Base-by-base conservation (phyloP, 2,888 invertebrate species). In the Chironomus riparius region DNA sequence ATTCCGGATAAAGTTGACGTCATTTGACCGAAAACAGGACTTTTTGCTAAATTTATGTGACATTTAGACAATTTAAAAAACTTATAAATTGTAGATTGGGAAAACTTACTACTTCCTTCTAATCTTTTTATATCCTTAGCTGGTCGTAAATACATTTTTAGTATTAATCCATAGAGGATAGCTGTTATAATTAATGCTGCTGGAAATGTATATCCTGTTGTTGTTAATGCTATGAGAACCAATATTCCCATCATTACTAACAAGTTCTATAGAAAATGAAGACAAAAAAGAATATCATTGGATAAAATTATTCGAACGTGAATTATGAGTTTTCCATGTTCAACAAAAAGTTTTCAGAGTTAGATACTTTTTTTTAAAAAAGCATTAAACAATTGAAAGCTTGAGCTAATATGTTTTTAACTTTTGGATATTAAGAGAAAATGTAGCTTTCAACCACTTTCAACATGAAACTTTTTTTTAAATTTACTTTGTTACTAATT, bases 1-100 rank as follows among this genome's bases (percentile, higher is more conserved):
- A 97, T 87, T 1, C 97, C 97, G 77, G 91, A 88, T 6, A 97
- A 85, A 0, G 94, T 91, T 0, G 95, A 91, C n/a, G 92, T 91
- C 78, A 97, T 88, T 82, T 97, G 95, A 0, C 95, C 93, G 82
- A 95, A 96, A 0, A 97, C 92, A 0, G 97, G 97, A 83, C 95
- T 95, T n/a, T 76, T 76, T 7, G 76, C 76, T 76, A 72, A 61
- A 21, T 21, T 7, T 2, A 56, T 56, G 28, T 15, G 56, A 69
- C 6, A 48, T 21, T 18, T 7, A 18, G 21, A 70, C 4, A 21
- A 21, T 48, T 21, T 38, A 10, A 47, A 24, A 74, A 48, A 21
- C 22, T 70, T 10, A 3, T 70, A 15, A 71, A 13, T 47, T 22
- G 3, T 24, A 18, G 21, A 28, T 13, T 24, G 7, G n/a, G 13